Percentiles rank a stretch among this genome's conserved stretches.
Conservation (phyloP, 2,797 vertebrate genomes). For the Anisognathus igniventris region DNA sequence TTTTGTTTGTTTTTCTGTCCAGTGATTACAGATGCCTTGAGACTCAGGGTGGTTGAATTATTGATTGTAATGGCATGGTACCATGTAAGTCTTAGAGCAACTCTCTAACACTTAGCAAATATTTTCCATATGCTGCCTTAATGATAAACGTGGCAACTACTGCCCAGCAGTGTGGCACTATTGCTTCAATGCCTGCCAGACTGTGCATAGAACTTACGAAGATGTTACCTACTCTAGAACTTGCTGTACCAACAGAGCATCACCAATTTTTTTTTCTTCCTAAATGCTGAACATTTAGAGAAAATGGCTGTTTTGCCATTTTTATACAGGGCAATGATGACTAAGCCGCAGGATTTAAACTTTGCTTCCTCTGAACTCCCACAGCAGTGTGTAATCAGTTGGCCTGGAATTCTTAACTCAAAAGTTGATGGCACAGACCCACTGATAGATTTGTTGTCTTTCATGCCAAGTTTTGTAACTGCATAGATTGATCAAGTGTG, state of each 20-base stretch:
- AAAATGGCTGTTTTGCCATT: not conserved
- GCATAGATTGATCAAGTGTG: accelerated
- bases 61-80: not conserved
- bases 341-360: not conserved
- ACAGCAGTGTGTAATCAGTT: not conserved
- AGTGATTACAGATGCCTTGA: not conserved
- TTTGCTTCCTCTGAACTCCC: not conserved
- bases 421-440: not conserved
- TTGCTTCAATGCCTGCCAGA: not conserved
- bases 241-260: not conserved
- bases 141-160: not conserved
- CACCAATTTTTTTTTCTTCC: not conserved
- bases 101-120: not conserved
- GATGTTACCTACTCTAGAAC: not conserved
- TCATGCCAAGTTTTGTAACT: not conserved
- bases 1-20: not conserved
- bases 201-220: accelerated
- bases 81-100: not conserved
- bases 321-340: not conserved
- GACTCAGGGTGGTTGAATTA: not conserved
- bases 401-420: not conserved
- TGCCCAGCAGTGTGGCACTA: not conserved
- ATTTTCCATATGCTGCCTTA: not conserved
- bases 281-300: not conserved
- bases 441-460: not conserved